Base-by-base conservation (phyloP, 2,888 invertebrate genomes). In the Chloroclysta siterata region DNA sequence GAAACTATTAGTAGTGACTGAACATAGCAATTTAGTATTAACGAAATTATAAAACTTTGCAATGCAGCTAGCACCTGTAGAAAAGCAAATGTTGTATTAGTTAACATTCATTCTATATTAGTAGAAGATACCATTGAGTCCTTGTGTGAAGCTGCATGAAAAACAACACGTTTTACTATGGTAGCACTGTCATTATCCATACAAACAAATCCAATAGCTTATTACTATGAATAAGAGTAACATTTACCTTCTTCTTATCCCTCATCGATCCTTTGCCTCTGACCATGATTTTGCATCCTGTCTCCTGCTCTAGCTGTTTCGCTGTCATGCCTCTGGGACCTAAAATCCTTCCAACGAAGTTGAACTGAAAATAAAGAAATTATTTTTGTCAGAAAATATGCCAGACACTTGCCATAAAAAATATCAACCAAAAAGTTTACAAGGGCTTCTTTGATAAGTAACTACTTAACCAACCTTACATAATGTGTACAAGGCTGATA, bases 241-340 rank as follows among this genome's bases (percentile, higher is more conserved):
- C 15, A 53, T 50, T 63, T 94, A 99, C 99, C 98, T 99, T 99
- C 94, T 98, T 98, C 95, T 99, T 99, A 93, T 99, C 99, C 91
- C 99, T 95, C 99, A 99, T 99, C 66, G 99, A 99, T 72, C 99
- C 99, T 93, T 98, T 98, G 88, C 99, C 99, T 94, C 99, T 95
- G 83, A 99, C 99, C 99, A 99, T 99, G 85, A 99, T 99, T 96
- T 99, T 99, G 94, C 99, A 99, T 79, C 99, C 99, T 80, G 99
- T 99, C 94, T 99, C 99, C 94, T 99, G 98, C 94, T 99, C 99
- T 89, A 99, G 94, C 94, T 99, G 99, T 94, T 99, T 99, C 59
- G 99, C 99, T 74, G 99, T 99, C 99, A 99, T 99, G 77, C 99
- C 99, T 80, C 99, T 95, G 73, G 99, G 99, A 58, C 99, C 99